Conservation (phyloP, 2,888 invertebrate genomes). For the Philonicus albiceps region DNA sequence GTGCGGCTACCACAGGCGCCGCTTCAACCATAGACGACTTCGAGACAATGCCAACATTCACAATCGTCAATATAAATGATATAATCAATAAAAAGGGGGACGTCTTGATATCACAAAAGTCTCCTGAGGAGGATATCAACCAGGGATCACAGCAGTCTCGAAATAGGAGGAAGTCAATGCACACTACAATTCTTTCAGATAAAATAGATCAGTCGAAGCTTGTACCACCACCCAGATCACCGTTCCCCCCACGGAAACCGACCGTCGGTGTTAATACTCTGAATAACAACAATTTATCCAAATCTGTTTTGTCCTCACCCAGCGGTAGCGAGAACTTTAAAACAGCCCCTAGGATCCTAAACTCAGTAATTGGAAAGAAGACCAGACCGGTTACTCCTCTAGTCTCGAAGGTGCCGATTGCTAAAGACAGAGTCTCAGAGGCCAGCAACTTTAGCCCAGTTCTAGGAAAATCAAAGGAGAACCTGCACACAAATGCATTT, state of each 20-base stretch:
- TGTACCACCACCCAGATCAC: constrained; percentile 47
- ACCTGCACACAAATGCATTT: constrained; percentile 7
- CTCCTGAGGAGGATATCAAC: background rate
- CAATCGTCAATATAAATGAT: constrained; percentile 62
- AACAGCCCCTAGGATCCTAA: constrained; percentile 60
- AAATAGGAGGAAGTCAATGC: constrained; percentile 52
- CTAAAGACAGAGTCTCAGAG: background rate
- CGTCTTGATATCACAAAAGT: constrained; percentile 38
- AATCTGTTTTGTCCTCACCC: background rate
- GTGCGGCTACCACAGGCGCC: constrained; percentile 43
- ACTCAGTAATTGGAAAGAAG: constrained; percentile 58
- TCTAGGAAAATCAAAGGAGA: background rate
- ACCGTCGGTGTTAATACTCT: background rate
- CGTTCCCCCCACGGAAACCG: constrained; percentile 27
- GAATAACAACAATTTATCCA: constrained; percentile 42
- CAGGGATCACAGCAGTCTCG: constrained; percentile 29
- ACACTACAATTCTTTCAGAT: constrained; percentile 53
- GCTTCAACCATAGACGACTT: constrained; percentile 55
- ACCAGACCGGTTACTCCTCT: constrained; percentile 57
- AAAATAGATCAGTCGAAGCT: constrained; percentile 50
- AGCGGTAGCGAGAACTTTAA: constrained; percentile 49
- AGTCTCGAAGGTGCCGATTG: constrained; percentile 48
- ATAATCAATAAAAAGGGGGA: constrained; percentile 59
- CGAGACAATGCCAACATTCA: constrained; percentile 61
- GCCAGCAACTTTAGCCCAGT: background rate